phyloP scores from a whole-genome alignment of 1,140 invertebrate species.

The Drosophila equinoxialis region DNA sequence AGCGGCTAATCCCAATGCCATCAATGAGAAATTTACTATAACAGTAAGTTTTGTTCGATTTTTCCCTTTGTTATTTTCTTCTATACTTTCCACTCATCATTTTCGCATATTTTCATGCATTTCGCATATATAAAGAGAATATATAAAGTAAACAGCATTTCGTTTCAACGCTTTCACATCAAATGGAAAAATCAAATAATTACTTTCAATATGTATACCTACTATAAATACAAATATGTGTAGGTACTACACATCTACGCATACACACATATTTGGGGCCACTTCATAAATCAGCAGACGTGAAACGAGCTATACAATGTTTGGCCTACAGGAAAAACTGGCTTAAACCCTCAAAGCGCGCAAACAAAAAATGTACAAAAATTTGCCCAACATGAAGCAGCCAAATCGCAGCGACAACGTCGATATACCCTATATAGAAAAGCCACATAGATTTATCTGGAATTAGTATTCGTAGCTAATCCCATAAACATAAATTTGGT shows the following conservation, averaged over 20 bases:
- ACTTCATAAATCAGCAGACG: conserved; percentile 20
- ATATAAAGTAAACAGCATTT: background rate
- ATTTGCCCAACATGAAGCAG: background rate
- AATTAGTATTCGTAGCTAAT: background rate
- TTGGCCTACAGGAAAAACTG: conserved; percentile 20
- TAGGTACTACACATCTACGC: background rate
- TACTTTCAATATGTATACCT: background rate
- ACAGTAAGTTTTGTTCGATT: conserved; percentile 54
- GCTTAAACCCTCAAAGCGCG: conserved; percentile 16
- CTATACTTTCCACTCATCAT: background rate
- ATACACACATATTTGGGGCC: background rate
- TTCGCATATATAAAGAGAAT: conserved; percentile 15
- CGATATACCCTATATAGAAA: conserved; percentile 25
- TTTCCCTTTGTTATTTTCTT: background rate
- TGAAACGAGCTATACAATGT: conserved; percentile 8
- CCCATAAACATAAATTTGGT: no score
- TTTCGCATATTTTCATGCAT: conserved; percentile 27
- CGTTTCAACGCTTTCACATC: conserved; percentile 7
- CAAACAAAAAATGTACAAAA: conserved; percentile 25
- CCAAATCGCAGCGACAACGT: background rate
- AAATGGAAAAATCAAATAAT: conserved; percentile 12
- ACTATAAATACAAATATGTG: background rate
- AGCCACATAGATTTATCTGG: background rate
- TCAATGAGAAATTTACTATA: conserved; percentile 64
- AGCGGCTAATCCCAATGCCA: conserved; percentile 52